phyloP scores from a whole-genome alignment of 2,888 invertebrate genomes.

The Folsomia manolachei region DNA sequence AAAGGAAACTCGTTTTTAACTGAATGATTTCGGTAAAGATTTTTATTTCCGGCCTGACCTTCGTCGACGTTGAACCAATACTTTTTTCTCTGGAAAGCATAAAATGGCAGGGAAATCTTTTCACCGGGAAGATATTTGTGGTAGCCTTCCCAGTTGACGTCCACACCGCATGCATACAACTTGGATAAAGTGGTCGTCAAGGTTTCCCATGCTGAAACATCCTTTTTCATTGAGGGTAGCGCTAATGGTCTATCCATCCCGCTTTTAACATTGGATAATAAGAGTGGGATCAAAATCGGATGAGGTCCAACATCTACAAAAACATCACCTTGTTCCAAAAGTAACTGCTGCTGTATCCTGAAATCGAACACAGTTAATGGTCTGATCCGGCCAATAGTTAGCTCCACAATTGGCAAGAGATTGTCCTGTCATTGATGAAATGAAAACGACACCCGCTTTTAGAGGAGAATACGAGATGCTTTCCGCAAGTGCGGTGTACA shows the following conservation, averaged over 20 bases:
- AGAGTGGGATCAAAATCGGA: not conserved
- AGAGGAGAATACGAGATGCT: not conserved
- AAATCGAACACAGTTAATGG: not conserved
- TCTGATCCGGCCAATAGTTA: not conserved
- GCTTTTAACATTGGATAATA: not conserved
- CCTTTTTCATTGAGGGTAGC: not conserved
- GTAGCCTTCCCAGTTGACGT: not conserved
- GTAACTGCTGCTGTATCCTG: not conserved
- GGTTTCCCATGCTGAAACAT: not conserved
- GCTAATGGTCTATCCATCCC: not conserved
- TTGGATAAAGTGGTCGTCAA: not conserved
- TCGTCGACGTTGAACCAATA: not conserved
- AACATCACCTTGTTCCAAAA: not conserved
- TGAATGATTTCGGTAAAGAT: no score
- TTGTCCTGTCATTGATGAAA: not conserved
- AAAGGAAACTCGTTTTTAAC: not conserved
- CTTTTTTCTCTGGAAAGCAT: not conserved
- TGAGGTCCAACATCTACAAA: not conserved
- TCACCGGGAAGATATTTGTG: not conserved
- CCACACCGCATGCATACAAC: not conserved
- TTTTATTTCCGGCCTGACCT: not conserved
- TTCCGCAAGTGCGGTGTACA: not conserved
- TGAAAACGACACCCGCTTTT: not conserved
- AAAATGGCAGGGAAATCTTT: not conserved
- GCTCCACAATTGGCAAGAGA: not conserved